Conservation (phyloP, 2,797 vertebrate species). For the Clarias laeviceps region DNA sequence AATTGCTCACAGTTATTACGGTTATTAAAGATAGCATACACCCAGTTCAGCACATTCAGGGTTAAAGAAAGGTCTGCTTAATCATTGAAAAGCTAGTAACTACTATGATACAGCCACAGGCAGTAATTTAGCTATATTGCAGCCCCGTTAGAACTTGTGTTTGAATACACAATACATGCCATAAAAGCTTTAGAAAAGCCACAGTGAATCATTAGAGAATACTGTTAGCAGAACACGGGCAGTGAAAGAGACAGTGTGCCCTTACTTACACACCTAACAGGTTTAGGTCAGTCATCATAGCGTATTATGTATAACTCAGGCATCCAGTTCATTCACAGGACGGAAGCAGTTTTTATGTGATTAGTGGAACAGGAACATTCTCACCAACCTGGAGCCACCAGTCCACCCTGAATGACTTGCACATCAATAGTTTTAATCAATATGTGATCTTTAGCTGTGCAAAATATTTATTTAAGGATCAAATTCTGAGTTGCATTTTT, state of each 20-base stretch:
- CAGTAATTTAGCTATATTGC: conserved; percentile 38
- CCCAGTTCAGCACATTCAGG: not conserved
- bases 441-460: not conserved
- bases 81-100: conserved; percentile 18
- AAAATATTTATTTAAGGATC: not conserved
- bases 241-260: not conserved
- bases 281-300: not conserved
- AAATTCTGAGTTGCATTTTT: not conserved
- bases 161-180: conserved; percentile 15
- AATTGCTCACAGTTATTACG: conserved; percentile 25
- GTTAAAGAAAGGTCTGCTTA: conserved; percentile 18
- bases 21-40: conserved; percentile 11
- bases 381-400: not conserved
- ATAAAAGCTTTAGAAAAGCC: conserved; percentile 3
- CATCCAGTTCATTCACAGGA: not conserved
- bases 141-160: not conserved
- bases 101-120: conserved; percentile 15
- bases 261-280: conserved; percentile 4
- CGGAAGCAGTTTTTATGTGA: not conserved
- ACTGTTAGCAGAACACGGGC: not conserved
- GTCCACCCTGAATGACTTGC: not conserved
- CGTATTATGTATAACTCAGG: not conserved
- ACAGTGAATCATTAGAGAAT: not conserved
- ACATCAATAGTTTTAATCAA: not conserved
- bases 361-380: not conserved